Percentiles rank a stretch among this genome's conserved stretches.
Conservation (phyloP, 2,888 invertebrate species). For the Boloria selene region DNA sequence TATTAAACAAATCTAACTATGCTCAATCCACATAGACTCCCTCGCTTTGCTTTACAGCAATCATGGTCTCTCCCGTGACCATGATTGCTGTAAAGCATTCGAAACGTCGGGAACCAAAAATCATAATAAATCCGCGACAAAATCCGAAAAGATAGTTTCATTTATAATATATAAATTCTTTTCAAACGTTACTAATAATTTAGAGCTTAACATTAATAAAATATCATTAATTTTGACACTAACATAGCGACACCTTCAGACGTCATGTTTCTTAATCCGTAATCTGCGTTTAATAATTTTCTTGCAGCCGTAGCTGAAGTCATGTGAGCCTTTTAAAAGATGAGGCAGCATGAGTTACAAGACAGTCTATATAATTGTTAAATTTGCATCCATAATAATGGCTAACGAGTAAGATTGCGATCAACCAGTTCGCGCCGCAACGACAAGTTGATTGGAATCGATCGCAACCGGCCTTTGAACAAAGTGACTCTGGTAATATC, state of each 20-base stretch:
- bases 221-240: not conserved
- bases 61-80: too few relatives aligned
- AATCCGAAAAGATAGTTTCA: too few relatives aligned
- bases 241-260: conserved; percentile 4
- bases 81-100: too few relatives aligned
- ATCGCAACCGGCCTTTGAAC: conserved; percentile 35
- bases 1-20: too few relatives aligned
- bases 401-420: conserved; percentile 73
- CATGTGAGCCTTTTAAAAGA: conserved; percentile 58
- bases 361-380: conserved; percentile 66
- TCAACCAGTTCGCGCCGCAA: conserved; percentile 68
- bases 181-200: too few relatives aligned
- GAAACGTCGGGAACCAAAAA: too few relatives aligned
- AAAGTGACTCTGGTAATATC: conserved; percentile 24
- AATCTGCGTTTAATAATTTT: conserved; percentile 49
- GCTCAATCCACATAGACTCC: too few relatives aligned
- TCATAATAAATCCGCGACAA: too few relatives aligned
- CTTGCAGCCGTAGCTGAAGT: conserved; percentile 49
- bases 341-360: conserved; percentile 49
- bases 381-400: conserved; percentile 75
- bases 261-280: conserved; percentile 36
- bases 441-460: conserved; percentile 61
- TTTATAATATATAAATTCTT: too few relatives aligned
- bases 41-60: too few relatives aligned
- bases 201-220: not conserved